phyloP scores from a whole-genome alignment of 2,888 invertebrate genomes.

The Cosmia pyralina region DNA sequence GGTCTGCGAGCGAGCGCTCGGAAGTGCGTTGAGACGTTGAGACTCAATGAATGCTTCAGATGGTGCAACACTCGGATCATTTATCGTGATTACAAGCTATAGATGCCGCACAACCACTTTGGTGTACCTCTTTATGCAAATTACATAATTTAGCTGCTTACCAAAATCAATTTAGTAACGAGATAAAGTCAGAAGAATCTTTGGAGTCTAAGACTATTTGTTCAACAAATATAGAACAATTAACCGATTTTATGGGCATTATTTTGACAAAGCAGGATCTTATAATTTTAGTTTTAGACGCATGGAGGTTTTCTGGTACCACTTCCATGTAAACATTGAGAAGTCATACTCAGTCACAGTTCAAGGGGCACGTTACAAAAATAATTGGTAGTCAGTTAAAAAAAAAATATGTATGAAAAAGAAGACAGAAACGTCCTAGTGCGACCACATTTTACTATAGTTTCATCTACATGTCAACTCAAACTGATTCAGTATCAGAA shows the following conservation, averaged over 20 bases:
- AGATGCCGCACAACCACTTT: slow-evolving; percentile 44
- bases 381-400: neutral
- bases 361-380: neutral
- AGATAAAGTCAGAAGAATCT: neutral
- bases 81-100: slow-evolving; percentile 63
- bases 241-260: neutral
- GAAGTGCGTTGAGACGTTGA: slow-evolving; percentile 76
- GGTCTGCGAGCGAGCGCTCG: slow-evolving; percentile 81
- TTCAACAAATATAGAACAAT: neutral
- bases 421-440: too few relatives aligned
- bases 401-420: neutral
- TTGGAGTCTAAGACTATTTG: neutral
- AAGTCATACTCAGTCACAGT: neutral
- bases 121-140: slow-evolving; percentile 32
- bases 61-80: slow-evolving; percentile 71
- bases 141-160: slow-evolving; percentile 39
- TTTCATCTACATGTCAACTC: neutral
- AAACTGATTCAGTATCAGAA: neutral
- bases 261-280: neutral
- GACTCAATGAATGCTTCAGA: slow-evolving; percentile 66
- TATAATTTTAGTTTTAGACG: neutral
- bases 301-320: too few relatives aligned
- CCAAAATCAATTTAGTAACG: slow-evolving; percentile 8
- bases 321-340: neutral
- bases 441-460: neutral